Conservation (phyloP, 2,113 vertebrate genomes). For the Cichladusa arquata region DNA sequence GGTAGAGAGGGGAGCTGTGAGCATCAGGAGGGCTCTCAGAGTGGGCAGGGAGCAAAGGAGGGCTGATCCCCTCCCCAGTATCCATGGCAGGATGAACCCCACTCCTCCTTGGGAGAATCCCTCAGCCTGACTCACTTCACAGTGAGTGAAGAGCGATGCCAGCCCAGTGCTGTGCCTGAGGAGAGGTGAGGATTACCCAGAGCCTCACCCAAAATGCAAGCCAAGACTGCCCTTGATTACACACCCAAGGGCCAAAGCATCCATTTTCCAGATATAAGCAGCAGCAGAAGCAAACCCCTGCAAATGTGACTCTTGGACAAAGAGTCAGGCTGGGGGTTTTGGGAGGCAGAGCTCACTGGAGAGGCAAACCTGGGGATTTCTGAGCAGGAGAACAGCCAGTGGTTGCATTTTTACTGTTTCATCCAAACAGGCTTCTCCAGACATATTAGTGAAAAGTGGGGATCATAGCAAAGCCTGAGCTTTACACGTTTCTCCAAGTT, state of each 20-base stretch:
- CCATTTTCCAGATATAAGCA: background rate
- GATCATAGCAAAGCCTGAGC: background rate
- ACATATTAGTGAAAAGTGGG: rapidly evolving
- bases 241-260: background rate
- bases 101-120: background rate
- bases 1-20: background rate
- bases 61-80: too few species aligned
- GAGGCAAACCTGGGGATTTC: background rate
- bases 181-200: background rate
- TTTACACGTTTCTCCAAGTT: background rate
- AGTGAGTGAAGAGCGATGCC: background rate
- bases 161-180: rapidly evolving
- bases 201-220: background rate
- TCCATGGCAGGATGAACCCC: background rate
- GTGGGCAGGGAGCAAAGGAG: background rate
- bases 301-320: background rate
- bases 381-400: background rate
- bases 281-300: background rate
- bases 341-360: background rate
- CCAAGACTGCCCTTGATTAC: background rate
- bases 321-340: too few species aligned
- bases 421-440: background rate
- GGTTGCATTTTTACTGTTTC: background rate
- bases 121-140: background rate
- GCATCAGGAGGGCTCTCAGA: background rate